Evolutionary conservation across 2,113 vertebrate genomes (phyloP), one percentile per base, ranked within the genome.

Genomic region (Salvelinus namaycush): DNA sequence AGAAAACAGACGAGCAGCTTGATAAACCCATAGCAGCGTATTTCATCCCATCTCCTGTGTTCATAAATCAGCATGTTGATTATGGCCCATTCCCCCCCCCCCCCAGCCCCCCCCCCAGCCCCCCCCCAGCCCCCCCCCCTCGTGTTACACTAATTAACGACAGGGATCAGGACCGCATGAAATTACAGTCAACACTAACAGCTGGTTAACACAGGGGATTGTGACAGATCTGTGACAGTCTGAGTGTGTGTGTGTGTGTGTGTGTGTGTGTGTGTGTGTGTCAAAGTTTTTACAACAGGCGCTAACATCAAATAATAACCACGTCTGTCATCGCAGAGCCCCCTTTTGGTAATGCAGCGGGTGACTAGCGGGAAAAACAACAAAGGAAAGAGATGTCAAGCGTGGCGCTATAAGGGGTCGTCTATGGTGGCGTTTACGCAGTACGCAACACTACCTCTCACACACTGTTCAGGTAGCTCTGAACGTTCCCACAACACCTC

Each of bases 61-160:
- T 93, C 92, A 93, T 93, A 95, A 14, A 13, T 54, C 3, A 94
- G 90, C 91, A 83, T 91, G 89, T 93, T 94, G 89, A 31, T 93
- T 94, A 94, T 90, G 91, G 91, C 85, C 89, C 89, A 90, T 93
- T 86, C 91, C 93, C 94, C 91, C n/a, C n/a, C n/a, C n/a, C n/a
- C n/a, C n/a, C n/a, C n/a, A n/a, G n/a, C n/a, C n/a, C n/a, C n/a
- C n/a, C n/a, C n/a, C n/a, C n/a, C n/a, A n/a, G n/a, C n/a, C n/a
- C n/a, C 93, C 93, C 29, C 4, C 93, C 94, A 91, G 93, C 94
- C 93, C 94, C 92, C 93, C 94, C 93, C 94, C 92, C 93, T 93
- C 93, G 94, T 94, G 94, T 92, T 94, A 86, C 90, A 93, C 96
- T 96, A 98, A 95, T 94, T 95, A 92, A 89, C 94, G 91, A 94